These are phyloP conservation scores for Hydriomena furcata DNA, from an alignment of 2,888 invertebrate species.

Conservation along the genomic window DNA sequence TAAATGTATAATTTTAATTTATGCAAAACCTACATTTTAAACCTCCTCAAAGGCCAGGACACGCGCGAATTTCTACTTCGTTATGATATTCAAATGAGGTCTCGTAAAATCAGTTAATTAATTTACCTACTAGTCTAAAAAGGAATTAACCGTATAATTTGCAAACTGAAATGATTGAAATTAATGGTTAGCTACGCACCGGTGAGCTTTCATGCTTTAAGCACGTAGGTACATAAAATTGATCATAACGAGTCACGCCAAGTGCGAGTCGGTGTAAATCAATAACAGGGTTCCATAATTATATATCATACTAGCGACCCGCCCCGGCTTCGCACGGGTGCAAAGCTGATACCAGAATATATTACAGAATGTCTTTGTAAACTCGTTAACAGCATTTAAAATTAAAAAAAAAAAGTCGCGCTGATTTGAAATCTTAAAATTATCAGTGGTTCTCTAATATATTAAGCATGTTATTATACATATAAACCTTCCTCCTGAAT, in stretches of 20 bases:
- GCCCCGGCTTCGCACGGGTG: no score
- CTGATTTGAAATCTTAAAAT: no score
- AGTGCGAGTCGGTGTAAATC: not conserved
- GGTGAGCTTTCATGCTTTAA: slow-evolving; percentile 25
- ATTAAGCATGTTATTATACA: no score
- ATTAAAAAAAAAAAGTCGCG: no score
- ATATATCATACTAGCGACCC: no score
- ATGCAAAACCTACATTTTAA: slow-evolving; percentile 8
- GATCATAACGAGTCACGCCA: slow-evolving; percentile 14
- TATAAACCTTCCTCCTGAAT: no score
- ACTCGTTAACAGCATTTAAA: no score
- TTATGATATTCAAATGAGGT: slow-evolving; percentile 25
- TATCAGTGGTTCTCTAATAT: no score
- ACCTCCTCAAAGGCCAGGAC: not conserved
- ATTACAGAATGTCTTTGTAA: no score
- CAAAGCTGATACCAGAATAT: no score
- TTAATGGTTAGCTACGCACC: slow-evolving; percentile 32
- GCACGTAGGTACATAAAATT: slow-evolving; percentile 21
- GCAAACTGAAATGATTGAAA: slow-evolving; percentile 37
- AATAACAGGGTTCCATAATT: not conserved
- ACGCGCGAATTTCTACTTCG: slow-evolving; percentile 15
- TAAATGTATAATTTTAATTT: no score
- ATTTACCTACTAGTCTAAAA: slow-evolving; percentile 40
- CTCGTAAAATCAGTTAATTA: slow-evolving; percentile 30
- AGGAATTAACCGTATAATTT: slow-evolving; percentile 35